phyloP scores from a whole-genome alignment of 2,113 vertebrate species.

The Zeus faber region DNA sequence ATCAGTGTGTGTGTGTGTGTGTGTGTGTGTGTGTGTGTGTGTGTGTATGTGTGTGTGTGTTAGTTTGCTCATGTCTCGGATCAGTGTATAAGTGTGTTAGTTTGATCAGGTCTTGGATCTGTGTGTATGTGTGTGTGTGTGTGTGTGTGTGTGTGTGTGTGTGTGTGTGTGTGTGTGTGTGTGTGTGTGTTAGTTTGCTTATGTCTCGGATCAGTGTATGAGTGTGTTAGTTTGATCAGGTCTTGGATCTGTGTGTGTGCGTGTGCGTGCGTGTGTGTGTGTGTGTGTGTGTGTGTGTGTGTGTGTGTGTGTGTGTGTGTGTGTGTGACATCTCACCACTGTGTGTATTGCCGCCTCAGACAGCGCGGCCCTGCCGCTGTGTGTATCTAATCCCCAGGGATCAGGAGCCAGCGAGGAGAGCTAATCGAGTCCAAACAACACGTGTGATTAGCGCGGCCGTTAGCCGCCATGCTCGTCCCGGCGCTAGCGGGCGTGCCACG shows the following conservation, averaged over 20 bases:
- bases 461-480: conserved; percentile 50
- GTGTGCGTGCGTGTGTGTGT: conserved; percentile 2
- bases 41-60: no score
- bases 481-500: conserved; percentile 52
- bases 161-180: no score
- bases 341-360: conserved; percentile 5
- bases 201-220: no score
- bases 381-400: conserved; percentile 23
- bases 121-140: conserved; percentile 3
- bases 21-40: no score
- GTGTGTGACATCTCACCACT: conserved; percentile 1
- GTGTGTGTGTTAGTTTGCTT: no score
- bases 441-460: conserved; percentile 30
- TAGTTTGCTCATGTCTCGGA: no score
- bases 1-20: no score
- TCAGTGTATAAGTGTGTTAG: no score
- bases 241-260: not conserved
- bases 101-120: no score
- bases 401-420: conserved; percentile 38
- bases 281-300: not conserved
- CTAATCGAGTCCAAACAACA: conserved; percentile 49
- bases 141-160: no score
- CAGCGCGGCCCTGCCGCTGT: conserved; percentile 13
- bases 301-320: not conserved
- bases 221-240: no score